Base-by-base conservation (phyloP, 2,113 vertebrate genomes). In the Coryphaenoides rupestris region DNA sequence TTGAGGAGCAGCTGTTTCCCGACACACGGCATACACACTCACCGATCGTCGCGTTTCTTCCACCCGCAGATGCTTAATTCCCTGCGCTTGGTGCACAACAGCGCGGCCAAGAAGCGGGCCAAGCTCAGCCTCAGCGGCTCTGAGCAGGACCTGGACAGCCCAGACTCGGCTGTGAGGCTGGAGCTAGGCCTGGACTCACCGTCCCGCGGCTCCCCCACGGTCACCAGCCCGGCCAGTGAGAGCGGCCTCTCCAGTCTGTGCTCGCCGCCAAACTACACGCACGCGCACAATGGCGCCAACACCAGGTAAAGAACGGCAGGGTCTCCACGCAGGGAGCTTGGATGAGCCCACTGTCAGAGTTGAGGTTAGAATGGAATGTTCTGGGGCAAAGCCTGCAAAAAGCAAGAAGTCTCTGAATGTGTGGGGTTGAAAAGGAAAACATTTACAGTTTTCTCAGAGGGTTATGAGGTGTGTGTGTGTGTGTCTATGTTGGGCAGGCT, bases 81-180 rank as follows among this genome's bases (percentile, higher is more conserved):
- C 0, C 90, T 98, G 12, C 79, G 93, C 0, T 93, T 92, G 4
- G 79, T 98, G 55, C 92, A 92, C 9, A 95, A 89, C 76, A 98
- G 94, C 0, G 95, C 95, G 0, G 95, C 95, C 33, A 98, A 94
- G 86, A 99, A 97, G 82, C 89, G 94, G 66, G 96, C 95, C 0
- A 93, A 92, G 79, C 87, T 92, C 2, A 93, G 86, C 68, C 76
- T 90, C 53, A 87, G 86, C 65, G 54, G 90, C 19, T 87, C 90
- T 0, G 92, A 93, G 1, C 88, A 87, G 13, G 93, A 93, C 14
- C 88, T 90, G 3, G 94, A 93, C 67, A 97, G 95, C 55, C 94
- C 93, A 0, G 93, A 95, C 61, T 92, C 92, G 0, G 92, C 89
- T 0, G 52, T 91, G 45, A 94, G 81, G 60, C 77, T 89, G 0